phyloP scores from a whole-genome alignment of 1,140 invertebrate genomes.

The Tetragnatha versicolor region DNA sequence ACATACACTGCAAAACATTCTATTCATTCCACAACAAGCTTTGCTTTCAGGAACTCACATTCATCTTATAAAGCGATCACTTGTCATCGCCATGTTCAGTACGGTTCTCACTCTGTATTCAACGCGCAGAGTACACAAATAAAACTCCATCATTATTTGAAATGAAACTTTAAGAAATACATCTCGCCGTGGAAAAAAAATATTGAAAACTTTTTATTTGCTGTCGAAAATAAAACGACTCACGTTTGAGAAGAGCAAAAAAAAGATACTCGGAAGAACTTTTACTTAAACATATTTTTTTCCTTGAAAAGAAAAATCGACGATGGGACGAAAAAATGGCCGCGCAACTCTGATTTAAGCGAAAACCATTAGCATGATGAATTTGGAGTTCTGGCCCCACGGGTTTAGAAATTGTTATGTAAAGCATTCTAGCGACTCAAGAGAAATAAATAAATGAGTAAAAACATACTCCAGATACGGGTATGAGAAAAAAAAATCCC shows the following conservation, averaged over 20 bases:
- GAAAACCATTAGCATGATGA: slow-evolving; percentile 40
- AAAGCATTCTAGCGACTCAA: slow-evolving; percentile 8
- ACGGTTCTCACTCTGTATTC: not conserved
- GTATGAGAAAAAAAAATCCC: not conserved
- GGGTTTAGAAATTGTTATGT: slow-evolving; percentile 26
- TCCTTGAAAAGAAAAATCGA: not conserved
- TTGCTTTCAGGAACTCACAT: no score
- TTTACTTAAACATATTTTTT: not conserved
- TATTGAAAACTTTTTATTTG: not conserved
- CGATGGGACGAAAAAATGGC: not conserved
- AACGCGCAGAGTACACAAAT: not conserved
- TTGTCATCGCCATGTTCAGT: not conserved
- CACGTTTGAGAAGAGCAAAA: not conserved
- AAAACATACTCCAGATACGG: slow-evolving; percentile 19
- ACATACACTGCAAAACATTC: no score
- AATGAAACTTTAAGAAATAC: not conserved
- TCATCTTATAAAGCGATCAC: no score
- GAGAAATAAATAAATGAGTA: slow-evolving; percentile 29
- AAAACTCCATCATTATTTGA: slow-evolving; percentile 24
- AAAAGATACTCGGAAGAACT: no score
- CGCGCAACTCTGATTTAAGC: slow-evolving; percentile 8
- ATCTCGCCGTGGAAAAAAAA: not conserved
- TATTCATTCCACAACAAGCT: no score
- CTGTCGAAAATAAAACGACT: slow-evolving; percentile 3
- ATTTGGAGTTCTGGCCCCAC: slow-evolving; percentile 23